Percentiles rank a stretch among this genome's conserved stretches.
Conservation (phyloP, 30 jellyfish, hydroid and myxozoan genomes). For the Mastigias papua region DNA sequence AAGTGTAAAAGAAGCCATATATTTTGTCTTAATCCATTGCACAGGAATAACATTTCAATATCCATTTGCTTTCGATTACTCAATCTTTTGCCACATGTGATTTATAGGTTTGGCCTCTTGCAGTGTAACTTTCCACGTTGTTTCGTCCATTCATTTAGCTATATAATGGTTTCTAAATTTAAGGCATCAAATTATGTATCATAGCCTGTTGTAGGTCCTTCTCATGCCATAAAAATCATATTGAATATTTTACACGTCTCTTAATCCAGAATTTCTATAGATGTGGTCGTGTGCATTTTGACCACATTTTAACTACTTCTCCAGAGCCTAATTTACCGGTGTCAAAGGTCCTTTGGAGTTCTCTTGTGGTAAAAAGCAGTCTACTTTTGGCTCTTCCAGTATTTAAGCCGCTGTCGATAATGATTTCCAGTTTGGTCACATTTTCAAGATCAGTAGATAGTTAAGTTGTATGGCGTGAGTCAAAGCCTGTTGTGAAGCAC, state of each 20-base stretch:
- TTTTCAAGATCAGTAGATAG: background rate
- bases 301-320: too few relatives aligned
- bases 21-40: background rate
- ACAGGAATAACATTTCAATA: background rate
- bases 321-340: background rate
- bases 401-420: background rate
- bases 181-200: background rate
- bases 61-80: background rate
- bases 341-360: background rate
- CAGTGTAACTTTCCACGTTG: background rate
- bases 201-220: background rate
- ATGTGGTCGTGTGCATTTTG: background rate
- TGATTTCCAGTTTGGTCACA: background rate
- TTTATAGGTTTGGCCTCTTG: constrained; percentile 11
- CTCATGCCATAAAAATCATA: background rate
- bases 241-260: constrained; percentile 3
- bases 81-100: background rate
- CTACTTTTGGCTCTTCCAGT: background rate
- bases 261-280: background rate
- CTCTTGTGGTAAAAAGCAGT: background rate
- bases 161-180: background rate
- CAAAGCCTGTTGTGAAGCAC: too few relatives aligned
- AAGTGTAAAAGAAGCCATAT: background rate
- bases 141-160: background rate
- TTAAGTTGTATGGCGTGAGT: too few relatives aligned